Base-by-base conservation (phyloP, 92 coral and sea anemone genomes). In the Bergia puertoricense region DNA sequence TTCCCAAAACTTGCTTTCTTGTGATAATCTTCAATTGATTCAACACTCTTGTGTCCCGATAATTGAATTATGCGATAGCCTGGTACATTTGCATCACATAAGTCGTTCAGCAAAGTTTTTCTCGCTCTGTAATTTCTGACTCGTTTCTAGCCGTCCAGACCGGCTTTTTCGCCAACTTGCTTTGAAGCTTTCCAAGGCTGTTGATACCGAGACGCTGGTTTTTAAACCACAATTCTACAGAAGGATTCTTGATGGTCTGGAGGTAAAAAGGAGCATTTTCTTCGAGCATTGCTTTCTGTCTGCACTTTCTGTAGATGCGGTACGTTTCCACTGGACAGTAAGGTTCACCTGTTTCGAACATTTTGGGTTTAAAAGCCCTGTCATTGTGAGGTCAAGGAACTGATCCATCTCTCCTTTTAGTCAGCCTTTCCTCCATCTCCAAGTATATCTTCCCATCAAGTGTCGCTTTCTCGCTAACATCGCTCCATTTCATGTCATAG, bases 331-430 rank as follows among this genome's bases (percentile, higher is more conserved):
- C 85, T 36, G 85, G 89, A 82, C 46, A 82, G 54, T 65, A 37
- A 44, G 77, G 0, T 37, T 73, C 77, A 73, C 77, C 77, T 73
- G 77, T 73, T 73, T 73, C 77, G 22, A 73, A 73, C 77, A 73
- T 73, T 73, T 73, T 73, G 77, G 77, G 43, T 73, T 73, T 72
- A 72, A 72, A 72, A 56, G 76, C 86, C 36, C 82, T 79, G 75
- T 78, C 45, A 77, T 81, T 41, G 77, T 86, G 85, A 37, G 88
- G 23, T 43, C 90, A 88, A 82, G 90, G 85, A 73, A 73, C 77
- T 73, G 65, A 56, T 56, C 65, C 65, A 51, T 51, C 57, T 51
- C 10, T 51, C 11, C 37, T 36, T 20, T 67, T 20, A 4, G 9
- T 67, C 37, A 30, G 30, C 13, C 38, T 51, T 2, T 51, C 15